A percentile compares a stretch with the other conserved stretches of the same genome.
These are phyloP conservation scores for Cryptotermes secundus DNA, from an alignment of 1,140 invertebrate genomes.

Conservation along the genomic window DNA sequence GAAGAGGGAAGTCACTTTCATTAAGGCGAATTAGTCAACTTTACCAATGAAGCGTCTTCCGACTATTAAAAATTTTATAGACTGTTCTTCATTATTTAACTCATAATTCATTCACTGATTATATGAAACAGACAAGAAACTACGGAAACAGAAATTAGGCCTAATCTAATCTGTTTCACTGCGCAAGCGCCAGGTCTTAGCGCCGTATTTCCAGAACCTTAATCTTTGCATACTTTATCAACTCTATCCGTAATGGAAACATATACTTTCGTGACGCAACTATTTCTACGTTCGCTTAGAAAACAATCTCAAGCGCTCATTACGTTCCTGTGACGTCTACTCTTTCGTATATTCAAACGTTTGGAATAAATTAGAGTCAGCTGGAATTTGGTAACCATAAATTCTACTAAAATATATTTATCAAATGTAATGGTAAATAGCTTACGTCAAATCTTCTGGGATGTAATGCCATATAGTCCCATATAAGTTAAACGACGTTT, in stretches of 20 bases:
- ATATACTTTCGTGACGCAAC: too few relatives aligned
- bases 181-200: neutral
- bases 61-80: neutral
- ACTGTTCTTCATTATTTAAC: conserved; percentile 8
- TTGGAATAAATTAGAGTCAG: too few relatives aligned
- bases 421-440: too few relatives aligned
- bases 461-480: too few relatives aligned
- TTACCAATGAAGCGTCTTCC: neutral
- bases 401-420: too few relatives aligned
- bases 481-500: too few relatives aligned
- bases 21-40: conserved; percentile 10
- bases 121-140: neutral
- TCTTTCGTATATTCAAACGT: too few relatives aligned
- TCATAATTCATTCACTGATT: conserved; percentile 4
- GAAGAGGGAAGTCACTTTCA: neutral
- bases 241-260: neutral
- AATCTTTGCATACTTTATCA: neutral
- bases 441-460: too few relatives aligned
- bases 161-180: neutral
- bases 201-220: neutral
- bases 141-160: neutral
- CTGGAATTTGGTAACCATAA: too few relatives aligned
- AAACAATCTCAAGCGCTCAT: too few relatives aligned
- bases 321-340: too few relatives aligned
- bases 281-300: too few relatives aligned